Conservation (phyloP, 1,140 invertebrate genomes). For the Fopius arisanus region DNA sequence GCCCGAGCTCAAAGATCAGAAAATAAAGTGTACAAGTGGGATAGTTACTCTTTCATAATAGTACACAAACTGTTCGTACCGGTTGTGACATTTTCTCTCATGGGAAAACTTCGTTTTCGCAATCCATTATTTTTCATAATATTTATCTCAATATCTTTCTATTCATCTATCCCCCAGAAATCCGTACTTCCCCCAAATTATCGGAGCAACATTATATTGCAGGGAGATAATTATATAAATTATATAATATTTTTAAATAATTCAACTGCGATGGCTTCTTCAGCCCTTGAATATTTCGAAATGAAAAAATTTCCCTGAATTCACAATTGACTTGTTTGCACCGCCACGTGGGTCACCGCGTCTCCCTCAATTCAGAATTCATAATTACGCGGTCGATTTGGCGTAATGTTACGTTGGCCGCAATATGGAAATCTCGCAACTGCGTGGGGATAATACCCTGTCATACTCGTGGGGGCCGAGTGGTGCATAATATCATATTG, state of each 20-base stretch:
- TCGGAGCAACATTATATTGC: too few relatives aligned
- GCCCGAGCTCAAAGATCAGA: conserved; percentile 1
- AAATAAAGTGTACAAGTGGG: background rate
- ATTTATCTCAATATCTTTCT: too few relatives aligned
- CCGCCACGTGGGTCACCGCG: background rate
- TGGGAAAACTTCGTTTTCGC: background rate
- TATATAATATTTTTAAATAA: too few relatives aligned
- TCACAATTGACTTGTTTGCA: background rate
- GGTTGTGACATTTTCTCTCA: background rate
- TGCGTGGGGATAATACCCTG: conserved; percentile 59
- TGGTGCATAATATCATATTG: conserved; percentile 56
- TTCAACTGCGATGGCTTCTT: too few relatives aligned
- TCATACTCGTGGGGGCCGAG: conserved; percentile 45
- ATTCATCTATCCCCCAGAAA: too few relatives aligned
- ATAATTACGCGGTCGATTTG: conserved; percentile 53
- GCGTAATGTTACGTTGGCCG: conserved; percentile 50
- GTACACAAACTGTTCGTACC: background rate
- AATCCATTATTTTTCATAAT: too few relatives aligned
- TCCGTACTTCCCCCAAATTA: too few relatives aligned
- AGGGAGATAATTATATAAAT: too few relatives aligned
- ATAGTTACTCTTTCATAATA: background rate
- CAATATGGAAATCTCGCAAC: conserved; percentile 54
- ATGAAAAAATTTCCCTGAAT: background rate
- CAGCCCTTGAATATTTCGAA: background rate
- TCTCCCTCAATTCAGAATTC: conserved; percentile 45